Percentiles rank a stretch among this genome's conserved stretches.
Conservation (phyloP, 2,888 invertebrate species). For the Sipha maydis region DNA sequence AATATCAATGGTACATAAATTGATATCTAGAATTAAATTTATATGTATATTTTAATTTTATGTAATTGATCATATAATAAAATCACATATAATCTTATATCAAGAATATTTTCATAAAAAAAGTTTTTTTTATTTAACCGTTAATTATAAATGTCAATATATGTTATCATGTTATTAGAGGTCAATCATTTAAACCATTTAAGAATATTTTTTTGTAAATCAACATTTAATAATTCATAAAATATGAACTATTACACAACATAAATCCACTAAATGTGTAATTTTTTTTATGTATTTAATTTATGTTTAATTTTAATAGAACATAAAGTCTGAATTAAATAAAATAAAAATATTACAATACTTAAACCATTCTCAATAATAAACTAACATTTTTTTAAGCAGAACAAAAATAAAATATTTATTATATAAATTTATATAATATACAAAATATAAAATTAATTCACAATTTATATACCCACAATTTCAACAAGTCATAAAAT, state of each 20-base stretch:
- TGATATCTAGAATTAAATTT: background rate
- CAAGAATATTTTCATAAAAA: background rate
- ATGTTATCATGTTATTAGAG: background rate
- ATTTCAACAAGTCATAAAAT: no score
- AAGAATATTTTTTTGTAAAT: no score
- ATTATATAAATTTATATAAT: no score
- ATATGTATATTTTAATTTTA: slow-evolving; percentile 6
- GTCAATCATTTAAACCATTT: background rate
- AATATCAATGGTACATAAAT: background rate
- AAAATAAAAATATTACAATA: no score
- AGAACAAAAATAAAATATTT: no score
- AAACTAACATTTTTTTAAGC: no score
- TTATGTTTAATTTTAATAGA: no score
- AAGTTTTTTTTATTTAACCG: background rate
- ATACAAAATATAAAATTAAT: no score
- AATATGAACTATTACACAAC: background rate
- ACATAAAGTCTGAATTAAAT: no score
- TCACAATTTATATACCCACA: no score
- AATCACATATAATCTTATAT: background rate
- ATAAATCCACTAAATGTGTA: background rate
- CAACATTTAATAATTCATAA: background rate
- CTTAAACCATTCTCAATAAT: no score
- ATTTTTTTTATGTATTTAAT: background rate
- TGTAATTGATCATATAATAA: background rate
- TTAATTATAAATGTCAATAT: background rate